A percentile compares a stretch with the other conserved stretches of the same genome.
phyloP scores from a whole-genome alignment of 2,888 invertebrate genomes.

The Salticus scenicus region DNA sequence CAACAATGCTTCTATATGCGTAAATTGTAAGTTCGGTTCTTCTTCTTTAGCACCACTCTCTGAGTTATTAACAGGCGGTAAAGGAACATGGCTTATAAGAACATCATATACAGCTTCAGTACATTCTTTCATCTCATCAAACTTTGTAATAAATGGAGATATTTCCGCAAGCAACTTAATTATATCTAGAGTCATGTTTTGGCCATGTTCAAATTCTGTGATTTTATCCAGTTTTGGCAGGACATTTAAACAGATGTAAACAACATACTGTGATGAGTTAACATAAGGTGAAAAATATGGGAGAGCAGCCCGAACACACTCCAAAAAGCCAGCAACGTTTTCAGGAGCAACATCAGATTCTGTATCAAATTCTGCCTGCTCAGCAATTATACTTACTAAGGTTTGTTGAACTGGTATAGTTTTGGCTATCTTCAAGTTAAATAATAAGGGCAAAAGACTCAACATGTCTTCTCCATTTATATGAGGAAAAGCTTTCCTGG shows the following conservation, averaged over 20 bases:
- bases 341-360: conserved; percentile 75
- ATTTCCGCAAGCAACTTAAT: conserved; percentile 92
- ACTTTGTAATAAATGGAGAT: conserved; percentile 79
- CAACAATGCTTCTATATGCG: conserved; percentile 93
- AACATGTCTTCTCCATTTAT: conserved; percentile 94
- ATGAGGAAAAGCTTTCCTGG: conserved; percentile 86
- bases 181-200: conserved; percentile 84
- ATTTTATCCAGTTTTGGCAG: conserved; percentile 80
- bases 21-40: conserved; percentile 91
- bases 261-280: conserved; percentile 88
- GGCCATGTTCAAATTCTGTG: conserved; percentile 78
- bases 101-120: conserved; percentile 86
- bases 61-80: conserved; percentile 80
- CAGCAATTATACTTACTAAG: conserved; percentile 88
- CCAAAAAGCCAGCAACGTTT: conserved; percentile 83
- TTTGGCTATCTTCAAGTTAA: conserved; percentile 86
- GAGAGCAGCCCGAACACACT: conserved; percentile 89
- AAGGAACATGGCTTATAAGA: conserved; percentile 89
- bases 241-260: conserved; percentile 89
- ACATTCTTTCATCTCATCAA: conserved; percentile 64
- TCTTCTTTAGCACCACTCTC: conserved; percentile 76
- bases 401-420: conserved; percentile 90
- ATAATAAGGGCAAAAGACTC: conserved; percentile 88
- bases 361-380: conserved; percentile 87
- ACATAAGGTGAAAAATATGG: conserved; percentile 85